Base-by-base conservation (phyloP, 2,888 invertebrate species). In the Scaptodrosophila latifasciaeformis region DNA sequence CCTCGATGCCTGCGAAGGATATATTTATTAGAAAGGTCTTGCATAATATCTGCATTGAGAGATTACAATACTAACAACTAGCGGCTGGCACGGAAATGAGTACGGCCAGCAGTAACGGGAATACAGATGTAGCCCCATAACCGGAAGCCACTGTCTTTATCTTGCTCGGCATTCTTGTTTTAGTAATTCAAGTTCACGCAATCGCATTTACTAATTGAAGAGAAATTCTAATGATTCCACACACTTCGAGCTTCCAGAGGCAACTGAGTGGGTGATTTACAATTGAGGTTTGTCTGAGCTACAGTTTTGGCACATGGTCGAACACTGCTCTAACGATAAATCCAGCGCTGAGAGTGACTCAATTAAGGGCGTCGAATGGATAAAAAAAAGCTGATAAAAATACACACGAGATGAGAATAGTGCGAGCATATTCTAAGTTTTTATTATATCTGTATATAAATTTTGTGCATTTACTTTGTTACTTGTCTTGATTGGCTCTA, bases 141-240 rank as follows among this genome's bases (percentile, higher is more conserved):
- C 84, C 82, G 83, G 83, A 83, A 79, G 65, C 72, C 67, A 61
- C 59, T 39, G 60, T 50, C 62, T 74, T 83, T 82, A 83, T 83
- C 83, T 67, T 62, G 44, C 55, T 49, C 49, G 55, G 59, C 66
- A 70, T 72, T 67, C 48, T 74, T 70, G 27, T 45, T 39, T 58
- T 44, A 37, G 29, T 49, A n/a, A 34, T 7, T 67, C 66, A 66
- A 66, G 66, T 66, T 66, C 66, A 65, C 55, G 55, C 29, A 30
- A 49, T 40, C 9, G 3, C 10, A 43, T 44, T 53, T 34, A 12
- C 57, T 30, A 18, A 43, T 18, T 13, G n/a, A 37, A 29, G 19
- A 17, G 7, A 12, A 39, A 34, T 9, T 13, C 2, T 18, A 29
- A 9, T 27, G 12, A 54, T 43, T 46, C 51, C 62, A 42, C 67